Evolutionary conservation across 2,797 vertebrate species (phyloP).

Genomic region (Acanthurus lineatus): DNA sequence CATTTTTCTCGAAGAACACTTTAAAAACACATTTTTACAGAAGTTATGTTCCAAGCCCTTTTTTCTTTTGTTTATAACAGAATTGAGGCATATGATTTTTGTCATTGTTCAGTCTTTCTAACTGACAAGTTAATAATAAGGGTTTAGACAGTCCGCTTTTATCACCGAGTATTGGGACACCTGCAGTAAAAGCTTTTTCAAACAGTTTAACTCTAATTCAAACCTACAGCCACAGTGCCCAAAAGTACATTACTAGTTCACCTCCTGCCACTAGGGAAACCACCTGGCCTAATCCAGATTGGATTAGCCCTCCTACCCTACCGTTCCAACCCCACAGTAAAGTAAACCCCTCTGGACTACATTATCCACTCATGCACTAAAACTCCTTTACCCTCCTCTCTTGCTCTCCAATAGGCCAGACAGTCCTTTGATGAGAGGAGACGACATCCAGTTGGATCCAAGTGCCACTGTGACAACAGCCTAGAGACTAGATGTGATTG

Average conservation of each 20-base stretch:
- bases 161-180: neutral
- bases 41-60: too few species aligned
- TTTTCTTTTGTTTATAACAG: neutral
- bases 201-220: constrained; percentile 20
- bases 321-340: neutral
- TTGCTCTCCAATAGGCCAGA: constrained; percentile 79
- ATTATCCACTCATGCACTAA: constrained; percentile 69
- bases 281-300: constrained; percentile 63
- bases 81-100: neutral
- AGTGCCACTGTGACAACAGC: constrained; percentile 61
- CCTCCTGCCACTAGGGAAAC: constrained; percentile 18
- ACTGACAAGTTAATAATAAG: neutral
- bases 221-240: neutral
- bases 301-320: constrained; percentile 59
- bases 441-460: constrained; percentile 62
- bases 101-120: neutral
- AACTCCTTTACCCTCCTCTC: constrained; percentile 47
- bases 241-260: neutral
- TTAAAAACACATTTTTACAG: too few species aligned
- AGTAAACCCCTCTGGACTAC: constrained; percentile 62
- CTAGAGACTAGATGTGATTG: constrained; percentile 76
- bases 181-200: constrained; percentile 11
- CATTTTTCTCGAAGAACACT: too few species aligned
- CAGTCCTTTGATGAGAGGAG: constrained; percentile 66
- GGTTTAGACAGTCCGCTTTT: neutral